A percentile compares a stretch with the other conserved stretches of the same genome.
phyloP scores from a whole-genome alignment of 2,797 vertebrate genomes.

The Synaphobranchus kaupii region DNA sequence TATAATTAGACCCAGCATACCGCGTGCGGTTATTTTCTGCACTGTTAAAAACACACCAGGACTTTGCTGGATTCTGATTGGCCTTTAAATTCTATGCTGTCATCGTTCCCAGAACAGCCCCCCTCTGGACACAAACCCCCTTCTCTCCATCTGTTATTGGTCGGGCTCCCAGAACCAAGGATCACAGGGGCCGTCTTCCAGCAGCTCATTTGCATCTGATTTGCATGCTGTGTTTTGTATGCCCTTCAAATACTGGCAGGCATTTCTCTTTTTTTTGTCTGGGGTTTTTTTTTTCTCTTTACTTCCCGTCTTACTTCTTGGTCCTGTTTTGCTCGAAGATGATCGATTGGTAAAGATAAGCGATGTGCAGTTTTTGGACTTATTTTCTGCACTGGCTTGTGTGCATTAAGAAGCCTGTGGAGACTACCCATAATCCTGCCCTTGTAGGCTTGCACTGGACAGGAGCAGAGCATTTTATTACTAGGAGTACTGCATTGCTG shows the following conservation, averaged over 20 bases:
- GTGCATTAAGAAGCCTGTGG: not conserved
- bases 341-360: not conserved
- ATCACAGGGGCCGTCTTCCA: slow-evolving; percentile 1
- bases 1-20: slow-evolving; percentile 5
- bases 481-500: not conserved
- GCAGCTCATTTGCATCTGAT: slow-evolving; percentile 24
- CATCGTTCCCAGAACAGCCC: not conserved
- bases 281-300: not conserved
- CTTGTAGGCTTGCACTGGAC: not conserved
- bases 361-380: not conserved
- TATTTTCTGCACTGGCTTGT: not conserved
- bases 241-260: not conserved
- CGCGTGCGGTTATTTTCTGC: not conserved
- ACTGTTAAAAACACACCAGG: slow-evolving; percentile 11
- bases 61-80: not conserved
- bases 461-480: not conserved
- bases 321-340: not conserved
- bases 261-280: not conserved
- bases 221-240: slow-evolving; percentile 19
- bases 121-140: slow-evolving; percentile 4
- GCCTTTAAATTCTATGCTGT: slow-evolving; percentile 6
- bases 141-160: slow-evolving; percentile 30
- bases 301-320: not conserved
- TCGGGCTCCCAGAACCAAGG: slow-evolving; percentile 14
- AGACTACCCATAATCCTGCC: not conserved